A percentile compares a stretch with the other conserved stretches of the same genome.
phyloP scores from a whole-genome alignment of 1,140 invertebrate genomes.

The Arion vulgaris region DNA sequence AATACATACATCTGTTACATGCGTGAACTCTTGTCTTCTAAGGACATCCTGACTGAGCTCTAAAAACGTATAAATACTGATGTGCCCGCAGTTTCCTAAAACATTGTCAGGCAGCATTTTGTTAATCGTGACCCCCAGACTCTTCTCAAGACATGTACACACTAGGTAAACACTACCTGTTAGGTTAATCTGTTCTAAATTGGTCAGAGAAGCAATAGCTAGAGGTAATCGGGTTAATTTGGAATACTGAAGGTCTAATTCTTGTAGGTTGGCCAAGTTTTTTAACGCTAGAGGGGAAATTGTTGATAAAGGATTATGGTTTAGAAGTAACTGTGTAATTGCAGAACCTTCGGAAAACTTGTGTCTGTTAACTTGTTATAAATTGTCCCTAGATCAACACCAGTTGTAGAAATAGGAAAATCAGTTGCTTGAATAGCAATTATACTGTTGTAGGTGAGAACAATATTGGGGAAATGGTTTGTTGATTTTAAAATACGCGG shows the following conservation, averaged over 20 bases:
- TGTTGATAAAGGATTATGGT: background rate
- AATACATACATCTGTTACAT: too few relatives aligned
- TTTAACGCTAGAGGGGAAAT: background rate
- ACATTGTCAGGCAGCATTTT: background rate
- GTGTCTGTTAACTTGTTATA: background rate
- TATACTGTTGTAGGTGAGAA: background rate
- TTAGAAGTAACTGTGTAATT: background rate
- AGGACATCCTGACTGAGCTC: background rate
- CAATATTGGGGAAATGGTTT: background rate
- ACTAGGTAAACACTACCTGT: background rate
- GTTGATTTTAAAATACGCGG: background rate
- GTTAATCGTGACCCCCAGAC: background rate
- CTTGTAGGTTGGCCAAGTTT: background rate
- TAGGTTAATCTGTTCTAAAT: background rate
- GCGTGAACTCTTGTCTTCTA: background rate
- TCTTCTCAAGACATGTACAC: background rate
- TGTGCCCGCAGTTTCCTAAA: background rate
- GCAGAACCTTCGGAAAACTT: background rate
- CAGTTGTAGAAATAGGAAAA: background rate
- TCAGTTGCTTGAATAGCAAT: background rate
- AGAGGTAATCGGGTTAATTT: background rate
- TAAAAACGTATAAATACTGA: background rate
- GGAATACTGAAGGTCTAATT: background rate
- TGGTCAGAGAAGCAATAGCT: background rate
- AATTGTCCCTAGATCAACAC: background rate